Evolutionary conservation across 1,140 invertebrate species (phyloP).

Genomic region (Eumeta japonica): DNA sequence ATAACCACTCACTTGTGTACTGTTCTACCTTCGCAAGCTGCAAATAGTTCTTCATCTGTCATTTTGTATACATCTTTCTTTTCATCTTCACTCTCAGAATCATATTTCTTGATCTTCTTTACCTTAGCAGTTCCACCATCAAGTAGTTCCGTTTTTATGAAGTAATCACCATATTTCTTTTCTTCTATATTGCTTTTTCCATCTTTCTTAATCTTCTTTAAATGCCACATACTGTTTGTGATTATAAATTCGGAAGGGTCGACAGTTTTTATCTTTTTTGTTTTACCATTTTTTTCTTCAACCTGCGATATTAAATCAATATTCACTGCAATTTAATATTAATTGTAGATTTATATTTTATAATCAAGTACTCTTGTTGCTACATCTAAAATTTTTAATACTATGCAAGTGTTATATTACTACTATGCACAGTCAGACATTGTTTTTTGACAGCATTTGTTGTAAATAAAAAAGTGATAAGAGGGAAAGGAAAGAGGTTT

Average conservation of each 20-base stretch:
- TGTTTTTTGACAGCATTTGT: no score
- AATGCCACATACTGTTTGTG: constrained; percentile 36
- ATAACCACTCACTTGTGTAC: constrained; percentile 69
- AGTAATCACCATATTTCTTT: constrained; percentile 38
- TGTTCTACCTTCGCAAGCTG: constrained; percentile 73
- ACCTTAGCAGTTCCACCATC: constrained; percentile 38
- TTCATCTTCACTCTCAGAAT: constrained; percentile 23
- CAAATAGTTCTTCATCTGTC: constrained; percentile 77
- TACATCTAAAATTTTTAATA: no score
- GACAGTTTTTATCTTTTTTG: constrained; percentile 39
- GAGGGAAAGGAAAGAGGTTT: no score
- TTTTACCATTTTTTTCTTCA: constrained; percentile 38
- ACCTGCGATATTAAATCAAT: constrained; percentile 24
- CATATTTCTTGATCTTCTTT: constrained; percentile 23
- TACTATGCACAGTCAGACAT: no score
- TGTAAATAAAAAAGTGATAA: no score
- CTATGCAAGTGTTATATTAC: no score
- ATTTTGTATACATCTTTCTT: constrained; percentile 40
- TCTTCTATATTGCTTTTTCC: constrained; percentile 16
- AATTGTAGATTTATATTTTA: neutral
- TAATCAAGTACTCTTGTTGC: neutral
- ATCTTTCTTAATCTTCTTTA: constrained; percentile 29
- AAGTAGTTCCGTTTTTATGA: no score
- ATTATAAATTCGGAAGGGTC: constrained; percentile 32
- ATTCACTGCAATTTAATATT: neutral